Conservation (phyloP, 2,888 invertebrate genomes). For the Leptopterna dolabrata region DNA sequence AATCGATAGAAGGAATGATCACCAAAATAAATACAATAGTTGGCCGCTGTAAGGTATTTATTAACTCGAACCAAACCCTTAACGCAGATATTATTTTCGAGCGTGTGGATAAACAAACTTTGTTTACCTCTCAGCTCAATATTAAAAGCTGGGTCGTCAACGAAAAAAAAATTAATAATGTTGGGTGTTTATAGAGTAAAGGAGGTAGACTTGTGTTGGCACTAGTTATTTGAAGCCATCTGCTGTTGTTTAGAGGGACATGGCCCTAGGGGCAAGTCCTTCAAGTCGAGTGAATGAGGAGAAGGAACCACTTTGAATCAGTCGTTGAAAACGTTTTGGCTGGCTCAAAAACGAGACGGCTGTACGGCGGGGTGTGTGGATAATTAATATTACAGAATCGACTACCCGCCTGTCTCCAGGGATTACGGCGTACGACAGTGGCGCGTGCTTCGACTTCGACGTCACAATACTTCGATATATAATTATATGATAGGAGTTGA, state of each 20-base stretch:
- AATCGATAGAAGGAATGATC: too few species aligned
- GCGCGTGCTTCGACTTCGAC: too few species aligned
- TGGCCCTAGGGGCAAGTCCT: background rate
- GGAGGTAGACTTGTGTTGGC: slow-evolving; percentile 15
- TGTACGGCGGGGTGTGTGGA: background rate
- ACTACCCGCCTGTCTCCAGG: background rate
- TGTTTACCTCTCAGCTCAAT: slow-evolving; percentile 23
- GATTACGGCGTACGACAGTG: background rate
- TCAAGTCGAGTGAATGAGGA: background rate
- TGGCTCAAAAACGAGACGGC: background rate
- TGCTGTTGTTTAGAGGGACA: slow-evolving; percentile 35
- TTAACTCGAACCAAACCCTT: too few species aligned
- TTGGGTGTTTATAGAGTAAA: slow-evolving; percentile 22
- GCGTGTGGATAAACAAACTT: background rate
- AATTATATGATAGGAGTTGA: too few species aligned
- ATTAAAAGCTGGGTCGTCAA: slow-evolving; percentile 8
- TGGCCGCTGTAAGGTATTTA: too few species aligned
- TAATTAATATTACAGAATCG: background rate
- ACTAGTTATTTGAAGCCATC: slow-evolving; percentile 48
- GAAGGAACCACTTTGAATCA: background rate
- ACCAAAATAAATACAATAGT: too few species aligned
- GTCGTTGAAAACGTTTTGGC: background rate
- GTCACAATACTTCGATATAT: too few species aligned
- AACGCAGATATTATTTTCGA: background rate
- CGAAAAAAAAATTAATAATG: slow-evolving; percentile 31